Base-by-base conservation (phyloP, 1,140 invertebrate genomes). In the Drosophila subpulchrella region DNA sequence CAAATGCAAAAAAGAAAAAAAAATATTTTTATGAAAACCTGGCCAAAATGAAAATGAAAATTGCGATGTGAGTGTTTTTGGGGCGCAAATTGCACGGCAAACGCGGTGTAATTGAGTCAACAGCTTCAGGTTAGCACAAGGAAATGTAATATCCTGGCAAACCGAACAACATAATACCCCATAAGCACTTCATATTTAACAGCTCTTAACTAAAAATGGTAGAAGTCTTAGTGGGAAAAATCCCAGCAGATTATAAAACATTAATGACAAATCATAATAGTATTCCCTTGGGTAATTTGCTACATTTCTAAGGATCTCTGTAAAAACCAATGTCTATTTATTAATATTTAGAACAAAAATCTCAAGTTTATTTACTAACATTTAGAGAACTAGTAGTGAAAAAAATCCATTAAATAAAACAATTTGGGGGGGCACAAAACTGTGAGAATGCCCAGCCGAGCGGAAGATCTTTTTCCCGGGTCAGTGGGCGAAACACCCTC, bases 81-180 rank as follows among this genome's bases (percentile, higher is more conserved):
- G n/a, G 13, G 41, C 24, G 34, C 65, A 77, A 78, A 77, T 78
- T 77, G 75, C 75, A 78, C 60, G 67, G 84, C 62, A 86, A 88
- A 84, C 73, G 72, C 76, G 63, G 58, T 72, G 84, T 89, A 88
- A 88, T 88, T 88, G 84, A 88, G 84, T 89, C 86, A 88, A 72
- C 71, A 79, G 51, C 72, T 68, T 75, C 58, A 58, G 59, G 66
- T 54, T 44, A 41, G 73, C 60, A 56, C 42, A 44, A 55, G 53
- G 13, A 42, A 59, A 55, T 27, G 66, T 58, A 72, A 72, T 72
- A 71, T 72, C 44, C 66, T 46, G 66, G 12, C 63, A 39, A 46
- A 55, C 20, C 51, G 66, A 58, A 58, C 39, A 8, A 13, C 30
- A 68, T 20, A 17, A 48, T 20, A 20, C 27, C 12, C 36, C 53